These are phyloP conservation scores for Phodopus roborovskii DNA, from an alignment of 2,113 vertebrate genomes.

Conservation along the genomic window DNA sequence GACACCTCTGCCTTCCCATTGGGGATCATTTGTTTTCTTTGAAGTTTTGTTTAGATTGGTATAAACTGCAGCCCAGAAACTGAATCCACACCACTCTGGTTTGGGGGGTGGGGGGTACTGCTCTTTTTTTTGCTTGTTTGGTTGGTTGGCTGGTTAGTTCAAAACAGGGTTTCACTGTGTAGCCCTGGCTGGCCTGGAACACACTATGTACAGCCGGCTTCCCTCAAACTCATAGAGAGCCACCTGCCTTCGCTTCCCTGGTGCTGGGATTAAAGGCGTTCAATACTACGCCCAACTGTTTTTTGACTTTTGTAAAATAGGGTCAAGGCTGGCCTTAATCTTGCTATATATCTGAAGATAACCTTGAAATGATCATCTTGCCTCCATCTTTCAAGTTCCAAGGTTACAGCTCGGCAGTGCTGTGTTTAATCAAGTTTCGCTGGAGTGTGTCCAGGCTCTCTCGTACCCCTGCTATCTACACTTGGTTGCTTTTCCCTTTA, in stretches of 20 bases:
- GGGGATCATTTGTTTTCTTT: neutral
- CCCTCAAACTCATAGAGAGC: neutral
- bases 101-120: neutral
- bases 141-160: neutral
- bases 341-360: neutral
- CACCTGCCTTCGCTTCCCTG: neutral
- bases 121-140: neutral
- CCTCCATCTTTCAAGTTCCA: constrained; percentile 1
- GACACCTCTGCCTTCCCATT: neutral
- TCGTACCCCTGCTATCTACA: neutral
- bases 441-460: neutral
- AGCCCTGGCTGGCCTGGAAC: neutral
- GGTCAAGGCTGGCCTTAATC: neutral
- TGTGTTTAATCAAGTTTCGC: neutral
- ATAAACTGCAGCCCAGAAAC: neutral
- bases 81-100: neutral
- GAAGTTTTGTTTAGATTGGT: neutral
- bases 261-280: neutral
- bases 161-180: neutral
- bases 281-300: neutral
- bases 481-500: neutral
- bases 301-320: neutral
- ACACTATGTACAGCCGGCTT: neutral
- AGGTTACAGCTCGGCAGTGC: neutral
- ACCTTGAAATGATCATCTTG: neutral